Evolutionary conservation across 2,113 vertebrate genomes (phyloP).

Genomic region (Riparia riparia): DNA sequence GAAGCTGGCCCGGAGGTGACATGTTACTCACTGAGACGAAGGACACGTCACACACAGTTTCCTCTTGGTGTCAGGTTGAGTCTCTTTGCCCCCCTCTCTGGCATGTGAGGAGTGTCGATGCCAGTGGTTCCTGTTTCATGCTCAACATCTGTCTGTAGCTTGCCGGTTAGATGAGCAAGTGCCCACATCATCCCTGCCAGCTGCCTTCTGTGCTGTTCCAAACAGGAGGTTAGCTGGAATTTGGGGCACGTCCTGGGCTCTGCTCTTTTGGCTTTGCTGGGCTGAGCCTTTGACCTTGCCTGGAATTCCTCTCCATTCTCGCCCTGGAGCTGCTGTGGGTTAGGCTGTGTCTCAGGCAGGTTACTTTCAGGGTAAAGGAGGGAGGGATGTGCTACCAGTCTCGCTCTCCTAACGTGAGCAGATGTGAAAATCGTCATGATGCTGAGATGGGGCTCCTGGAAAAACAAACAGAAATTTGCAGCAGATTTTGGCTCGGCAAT

Average conservation of each 20-base stretch:
- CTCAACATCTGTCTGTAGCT: slow-evolving; percentile 45
- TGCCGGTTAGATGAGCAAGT: slow-evolving; percentile 39
- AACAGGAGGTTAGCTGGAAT: neutral
- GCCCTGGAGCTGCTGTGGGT: neutral
- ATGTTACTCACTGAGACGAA: slow-evolving; percentile 42
- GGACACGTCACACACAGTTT: slow-evolving; percentile 63
- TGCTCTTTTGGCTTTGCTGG: neutral
- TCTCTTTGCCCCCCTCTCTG: slow-evolving; percentile 10
- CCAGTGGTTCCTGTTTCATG: neutral
- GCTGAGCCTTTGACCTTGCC: neutral
- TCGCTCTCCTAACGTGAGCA: neutral
- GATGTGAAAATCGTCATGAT: slow-evolving; percentile 7
- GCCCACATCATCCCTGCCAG: neutral
- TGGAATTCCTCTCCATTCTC: neutral
- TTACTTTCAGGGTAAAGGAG: neutral
- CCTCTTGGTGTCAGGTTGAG: neutral
- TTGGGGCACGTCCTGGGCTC: neutral
- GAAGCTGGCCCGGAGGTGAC: slow-evolving; percentile 47
- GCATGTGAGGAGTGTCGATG: slow-evolving; percentile 51
- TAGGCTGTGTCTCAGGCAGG: neutral
- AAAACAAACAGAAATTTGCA: slow-evolving; percentile 17
- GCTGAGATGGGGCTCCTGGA: neutral
- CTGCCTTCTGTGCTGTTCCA: neutral
- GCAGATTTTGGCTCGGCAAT: neutral
- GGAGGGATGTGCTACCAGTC: neutral